Base-by-base conservation (phyloP, 2,113 vertebrate species). In the Psophia crepitans region DNA sequence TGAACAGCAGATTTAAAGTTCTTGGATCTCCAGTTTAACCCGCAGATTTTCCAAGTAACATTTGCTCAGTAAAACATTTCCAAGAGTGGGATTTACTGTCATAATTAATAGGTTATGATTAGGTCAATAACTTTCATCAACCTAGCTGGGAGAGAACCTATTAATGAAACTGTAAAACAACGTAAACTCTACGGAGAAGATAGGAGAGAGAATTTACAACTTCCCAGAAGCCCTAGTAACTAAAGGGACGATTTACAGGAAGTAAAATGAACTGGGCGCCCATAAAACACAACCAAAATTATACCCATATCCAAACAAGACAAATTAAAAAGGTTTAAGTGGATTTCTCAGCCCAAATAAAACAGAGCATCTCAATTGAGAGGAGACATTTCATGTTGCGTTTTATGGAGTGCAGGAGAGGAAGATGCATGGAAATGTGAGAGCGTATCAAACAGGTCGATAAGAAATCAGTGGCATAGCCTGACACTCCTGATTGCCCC, bases 81-180 rank as follows among this genome's bases (percentile, higher is more conserved):
- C 91, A 93, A 71, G 78, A 44, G 57, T 76, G 90, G 97, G 65
- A 98, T 98, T 98, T 98, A 98, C 96, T 94, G 96, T 94, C 82
- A 96, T 97, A 98, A 98, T 98, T 97, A 98, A 98, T 98, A 98
- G 97, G 96, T 98, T 98, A 97, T 98, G 97, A 98, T 98, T 97
- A 98, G 97, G 97, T 98, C 97, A 98, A 97, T 97, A 96, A 97
- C 97, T 98, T 97, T 98, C 97, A 97, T 97, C 97, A 97, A 97
- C 97, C 96, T 93, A 89, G 89, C 97, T 23, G 84, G 92, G 93
- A 96, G 93, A 96, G 94, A 97, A 95, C 89, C 96, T 97, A 97
- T 98, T 97, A 97, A 97, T 96, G 95, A 97, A 96, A 95, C 96
- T 96, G 97, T 97, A 98, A 98, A 98, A 96, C 94, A 97, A 96